Evolutionary conservation across 2,797 vertebrate species (phyloP).

Genomic region (Falco naumanni): DNA sequence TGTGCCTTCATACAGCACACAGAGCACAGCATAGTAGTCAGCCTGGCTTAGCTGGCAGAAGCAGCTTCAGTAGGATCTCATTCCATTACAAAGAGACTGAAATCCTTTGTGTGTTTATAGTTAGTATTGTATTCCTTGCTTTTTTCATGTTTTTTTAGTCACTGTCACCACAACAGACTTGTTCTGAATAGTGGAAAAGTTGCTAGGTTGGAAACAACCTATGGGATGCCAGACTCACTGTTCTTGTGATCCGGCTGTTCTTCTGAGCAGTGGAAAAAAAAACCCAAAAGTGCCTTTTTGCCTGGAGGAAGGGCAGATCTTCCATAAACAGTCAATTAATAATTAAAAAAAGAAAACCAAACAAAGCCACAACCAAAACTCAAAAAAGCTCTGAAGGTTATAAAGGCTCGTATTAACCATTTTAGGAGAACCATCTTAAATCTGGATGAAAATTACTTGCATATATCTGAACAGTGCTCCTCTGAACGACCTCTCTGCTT

Average conservation of each 20-base stretch:
- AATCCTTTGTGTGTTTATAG: background rate
- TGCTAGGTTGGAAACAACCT: background rate
- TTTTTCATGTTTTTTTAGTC: background rate
- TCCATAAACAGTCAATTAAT: background rate
- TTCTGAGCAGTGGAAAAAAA: background rate
- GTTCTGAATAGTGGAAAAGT: background rate
- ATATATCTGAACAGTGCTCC: background rate
- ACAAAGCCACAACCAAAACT: background rate
- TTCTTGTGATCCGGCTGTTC: background rate
- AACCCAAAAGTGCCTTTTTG: background rate
- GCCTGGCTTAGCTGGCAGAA: background rate
- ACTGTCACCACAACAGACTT: background rate
- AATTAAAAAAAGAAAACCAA: background rate
- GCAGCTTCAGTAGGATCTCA: background rate
- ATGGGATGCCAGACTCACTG: background rate
- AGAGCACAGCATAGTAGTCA: background rate
- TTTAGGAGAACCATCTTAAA: slow-evolving; percentile 6
- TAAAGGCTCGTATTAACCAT: background rate
- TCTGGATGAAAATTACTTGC: background rate
- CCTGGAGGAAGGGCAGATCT: background rate
- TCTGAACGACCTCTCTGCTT: slow-evolving; percentile 1
- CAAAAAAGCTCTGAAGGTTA: background rate
- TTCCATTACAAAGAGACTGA: background rate
- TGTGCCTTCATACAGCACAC: background rate
- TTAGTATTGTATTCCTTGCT: background rate